Evolutionary conservation across 2,888 invertebrate species (phyloP).

Genomic region (Heliconius ethilla): DNA sequence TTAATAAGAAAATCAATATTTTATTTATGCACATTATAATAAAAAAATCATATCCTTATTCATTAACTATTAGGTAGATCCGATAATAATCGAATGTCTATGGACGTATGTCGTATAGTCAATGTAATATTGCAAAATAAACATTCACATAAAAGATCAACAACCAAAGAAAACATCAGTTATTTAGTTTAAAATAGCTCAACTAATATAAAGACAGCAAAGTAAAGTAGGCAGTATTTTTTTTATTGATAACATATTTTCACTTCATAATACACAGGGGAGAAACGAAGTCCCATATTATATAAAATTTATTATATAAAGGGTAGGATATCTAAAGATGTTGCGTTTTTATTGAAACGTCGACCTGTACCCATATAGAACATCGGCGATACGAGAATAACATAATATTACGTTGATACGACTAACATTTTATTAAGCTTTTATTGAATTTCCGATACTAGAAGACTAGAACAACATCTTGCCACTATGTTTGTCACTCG

Average conservation of each 20-base stretch:
- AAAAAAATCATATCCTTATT: too few species aligned
- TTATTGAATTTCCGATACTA: neutral
- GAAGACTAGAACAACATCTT: neutral
- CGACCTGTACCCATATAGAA: neutral
- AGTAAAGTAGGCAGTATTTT: neutral
- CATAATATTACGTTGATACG: neutral
- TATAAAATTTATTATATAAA: neutral
- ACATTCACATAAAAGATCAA: too few species aligned
- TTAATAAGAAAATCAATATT: too few species aligned
- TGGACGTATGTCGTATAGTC: too few species aligned
- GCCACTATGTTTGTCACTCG: neutral
- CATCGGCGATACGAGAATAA: constrained; percentile 4
- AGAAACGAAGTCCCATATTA: neutral
- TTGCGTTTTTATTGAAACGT: constrained; percentile 5
- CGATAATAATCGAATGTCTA: too few species aligned
- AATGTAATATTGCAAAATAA: too few species aligned
- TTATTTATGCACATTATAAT: too few species aligned
- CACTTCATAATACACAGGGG: constrained; percentile 8
- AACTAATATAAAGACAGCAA: neutral
- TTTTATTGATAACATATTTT: neutral
- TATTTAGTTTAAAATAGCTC: neutral
- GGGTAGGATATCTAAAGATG: neutral
- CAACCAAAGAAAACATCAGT: too few species aligned
- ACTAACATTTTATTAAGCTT: neutral
- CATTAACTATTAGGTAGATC: too few species aligned